Conservation (phyloP, 2,113 vertebrate species). For the Psilopogon haemacephalus region DNA sequence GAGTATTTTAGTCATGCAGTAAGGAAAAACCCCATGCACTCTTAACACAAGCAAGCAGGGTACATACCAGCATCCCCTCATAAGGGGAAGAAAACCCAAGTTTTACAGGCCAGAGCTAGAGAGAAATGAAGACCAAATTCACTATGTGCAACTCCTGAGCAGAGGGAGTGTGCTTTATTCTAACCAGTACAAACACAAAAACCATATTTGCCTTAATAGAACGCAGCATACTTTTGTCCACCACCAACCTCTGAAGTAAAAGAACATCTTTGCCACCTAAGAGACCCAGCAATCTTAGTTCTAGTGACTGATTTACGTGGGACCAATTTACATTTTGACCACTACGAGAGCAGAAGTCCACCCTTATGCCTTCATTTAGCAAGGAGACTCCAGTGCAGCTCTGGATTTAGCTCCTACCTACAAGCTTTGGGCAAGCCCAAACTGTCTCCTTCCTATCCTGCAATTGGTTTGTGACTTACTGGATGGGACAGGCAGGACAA, state of each 20-base stretch:
- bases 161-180: neutral
- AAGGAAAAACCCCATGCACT: conserved; percentile 8
- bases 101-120: conserved; percentile 92
- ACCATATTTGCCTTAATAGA: neutral
- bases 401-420: neutral
- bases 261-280: neutral
- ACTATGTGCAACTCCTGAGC: neutral
- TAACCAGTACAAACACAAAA: neutral
- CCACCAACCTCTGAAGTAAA: neutral
- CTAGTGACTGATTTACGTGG: neutral
- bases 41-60: conserved; percentile 11
- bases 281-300: neutral
- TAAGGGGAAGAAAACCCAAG: conserved; percentile 92
- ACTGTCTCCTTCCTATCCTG: neutral
- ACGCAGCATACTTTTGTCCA: neutral
- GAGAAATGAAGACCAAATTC: conserved; percentile 78
- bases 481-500: neutral
- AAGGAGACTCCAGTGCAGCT: neutral
- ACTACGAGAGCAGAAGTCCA: neutral
- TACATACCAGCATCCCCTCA: conserved; percentile 96
- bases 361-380: neutral
- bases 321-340: neutral
- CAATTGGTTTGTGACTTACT: neutral
- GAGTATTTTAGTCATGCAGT: conserved; percentile 51
- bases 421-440: neutral